phyloP scores from a whole-genome alignment of 2,888 invertebrate species.

The Epistrophella euchroma region DNA sequence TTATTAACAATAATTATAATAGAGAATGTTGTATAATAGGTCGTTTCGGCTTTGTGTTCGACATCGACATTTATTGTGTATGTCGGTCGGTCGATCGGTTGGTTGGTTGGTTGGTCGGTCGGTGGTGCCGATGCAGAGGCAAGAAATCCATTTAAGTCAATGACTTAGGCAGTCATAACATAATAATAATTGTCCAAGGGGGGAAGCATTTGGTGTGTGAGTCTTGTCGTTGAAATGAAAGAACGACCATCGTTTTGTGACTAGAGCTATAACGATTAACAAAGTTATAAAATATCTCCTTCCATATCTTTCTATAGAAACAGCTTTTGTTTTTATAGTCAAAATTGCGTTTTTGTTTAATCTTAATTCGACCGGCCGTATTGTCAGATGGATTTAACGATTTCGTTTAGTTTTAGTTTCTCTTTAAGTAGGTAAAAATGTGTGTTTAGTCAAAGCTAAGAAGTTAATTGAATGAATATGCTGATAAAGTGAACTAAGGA shows the following conservation, averaged over 20 bases:
- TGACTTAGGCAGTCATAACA: conserved; percentile 57
- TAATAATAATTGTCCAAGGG: conserved; percentile 20
- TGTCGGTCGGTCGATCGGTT: neutral
- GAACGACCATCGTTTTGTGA: conserved; percentile 16
- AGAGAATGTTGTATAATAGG: conserved; percentile 70
- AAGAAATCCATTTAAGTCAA: conserved; percentile 56
- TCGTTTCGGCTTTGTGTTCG: conserved; percentile 62
- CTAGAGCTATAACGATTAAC: conserved; percentile 44
- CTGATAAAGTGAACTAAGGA: neutral
- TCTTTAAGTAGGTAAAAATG: neutral
- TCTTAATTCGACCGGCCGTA: conserved; percentile 16
- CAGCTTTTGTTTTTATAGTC: conserved; percentile 39
- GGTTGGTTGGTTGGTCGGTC: neutral
- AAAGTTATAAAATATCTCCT: conserved; percentile 31
- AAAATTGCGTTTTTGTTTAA: conserved; percentile 40
- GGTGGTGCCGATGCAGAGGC: conserved; percentile 15
- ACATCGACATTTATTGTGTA: conserved; percentile 32
- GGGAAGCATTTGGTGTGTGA: conserved; percentile 11
- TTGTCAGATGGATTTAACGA: conserved; percentile 45
- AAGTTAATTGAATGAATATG: neutral
- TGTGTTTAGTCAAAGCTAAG: no score
- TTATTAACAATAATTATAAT: conserved; percentile 71
- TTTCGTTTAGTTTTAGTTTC: conserved; percentile 22
- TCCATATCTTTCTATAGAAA: neutral
- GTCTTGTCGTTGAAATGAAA: conserved; percentile 43